These are phyloP conservation scores for Diplolepis rosae DNA, from an alignment of 2,888 invertebrate genomes.

Conservation along the genomic window DNA sequence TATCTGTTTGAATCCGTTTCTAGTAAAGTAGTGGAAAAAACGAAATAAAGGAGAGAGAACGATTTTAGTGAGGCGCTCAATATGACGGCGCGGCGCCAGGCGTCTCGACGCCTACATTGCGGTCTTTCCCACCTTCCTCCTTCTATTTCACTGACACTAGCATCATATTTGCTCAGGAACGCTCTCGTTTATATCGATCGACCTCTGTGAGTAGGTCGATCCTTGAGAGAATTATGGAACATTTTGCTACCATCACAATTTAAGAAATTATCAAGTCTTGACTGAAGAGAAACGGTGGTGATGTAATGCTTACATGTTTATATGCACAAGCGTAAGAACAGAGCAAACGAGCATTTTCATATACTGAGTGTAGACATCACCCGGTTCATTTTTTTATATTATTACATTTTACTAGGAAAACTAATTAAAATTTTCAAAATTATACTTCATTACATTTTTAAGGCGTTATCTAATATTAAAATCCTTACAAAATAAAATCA, in stretches of 20 bases:
- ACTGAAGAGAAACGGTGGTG: neutral
- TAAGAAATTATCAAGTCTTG: neutral
- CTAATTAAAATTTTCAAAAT: no score
- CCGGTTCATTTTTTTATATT: no score
- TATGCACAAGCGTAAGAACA: neutral
- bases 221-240: neutral
- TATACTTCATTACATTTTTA: no score
- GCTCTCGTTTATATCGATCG: neutral
- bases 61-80: neutral
- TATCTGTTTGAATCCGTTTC: no score
- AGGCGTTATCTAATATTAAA: no score
- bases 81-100: constrained; percentile 1
- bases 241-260: neutral
- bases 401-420: no score
- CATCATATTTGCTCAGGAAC: neutral
- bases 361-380: neutral
- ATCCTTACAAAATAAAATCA: no score
- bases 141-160: no score
- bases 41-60: neutral
- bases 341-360: neutral
- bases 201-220: neutral
- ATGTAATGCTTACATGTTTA: neutral
- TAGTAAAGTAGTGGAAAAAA: no score
- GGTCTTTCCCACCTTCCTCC: neutral
- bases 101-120: constrained; percentile 17